A percentile compares a stretch with the other conserved stretches of the same genome.
These are phyloP conservation scores for Ailuropoda melanoleuca DNA, from an alignment of 2,113 vertebrate genomes.

Conservation along the genomic window DNA sequence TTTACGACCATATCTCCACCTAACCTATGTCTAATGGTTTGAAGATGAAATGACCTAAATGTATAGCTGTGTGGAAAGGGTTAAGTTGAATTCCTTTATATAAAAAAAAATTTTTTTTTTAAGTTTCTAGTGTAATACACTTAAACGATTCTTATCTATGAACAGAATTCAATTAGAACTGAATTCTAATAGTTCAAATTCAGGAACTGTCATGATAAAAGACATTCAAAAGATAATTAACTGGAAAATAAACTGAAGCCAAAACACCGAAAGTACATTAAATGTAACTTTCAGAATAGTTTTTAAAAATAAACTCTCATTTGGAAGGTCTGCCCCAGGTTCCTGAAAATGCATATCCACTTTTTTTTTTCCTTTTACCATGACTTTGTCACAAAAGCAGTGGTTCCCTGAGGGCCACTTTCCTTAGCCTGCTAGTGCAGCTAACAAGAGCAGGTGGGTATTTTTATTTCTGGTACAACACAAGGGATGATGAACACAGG, in stretches of 20 bases:
- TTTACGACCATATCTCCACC: neutral
- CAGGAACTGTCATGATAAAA: neutral
- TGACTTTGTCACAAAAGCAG: neutral
- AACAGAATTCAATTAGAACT: neutral
- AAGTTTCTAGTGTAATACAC: neutral
- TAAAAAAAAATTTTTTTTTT: neutral
- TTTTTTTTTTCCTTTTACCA: fast-evolving
- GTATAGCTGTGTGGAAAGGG: neutral
- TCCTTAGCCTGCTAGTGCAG: neutral
- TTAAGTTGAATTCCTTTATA: neutral
- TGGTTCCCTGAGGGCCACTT: neutral
- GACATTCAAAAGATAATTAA: neutral
- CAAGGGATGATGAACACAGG: neutral
- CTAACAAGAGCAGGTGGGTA: neutral
- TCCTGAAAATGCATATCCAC: neutral
- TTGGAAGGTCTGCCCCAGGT: neutral
- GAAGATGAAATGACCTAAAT: neutral
- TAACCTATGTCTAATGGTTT: neutral
- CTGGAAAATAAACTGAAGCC: neutral
- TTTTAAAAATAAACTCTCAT: neutral
- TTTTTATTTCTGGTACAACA: neutral
- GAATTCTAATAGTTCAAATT: neutral
- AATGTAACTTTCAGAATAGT: neutral
- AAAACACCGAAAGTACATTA: neutral
- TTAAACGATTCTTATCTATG: neutral